These are phyloP conservation scores for Pachycephala philippinensis DNA, from an alignment of 2,113 vertebrate genomes.

Conservation along the genomic window DNA sequence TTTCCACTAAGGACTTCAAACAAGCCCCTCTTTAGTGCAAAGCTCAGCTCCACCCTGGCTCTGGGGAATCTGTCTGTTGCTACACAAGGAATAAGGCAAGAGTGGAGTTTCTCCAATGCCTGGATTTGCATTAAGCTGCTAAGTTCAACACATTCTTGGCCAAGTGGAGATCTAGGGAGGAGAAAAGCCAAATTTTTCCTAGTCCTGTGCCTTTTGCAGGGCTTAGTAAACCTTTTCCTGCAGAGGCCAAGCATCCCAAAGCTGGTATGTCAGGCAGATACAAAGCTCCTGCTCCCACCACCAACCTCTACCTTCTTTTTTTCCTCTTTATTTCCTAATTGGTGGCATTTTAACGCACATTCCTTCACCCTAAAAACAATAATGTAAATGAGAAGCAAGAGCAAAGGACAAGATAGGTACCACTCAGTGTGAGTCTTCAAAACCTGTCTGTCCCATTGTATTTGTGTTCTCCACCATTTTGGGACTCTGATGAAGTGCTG, in stretches of 20 bases:
- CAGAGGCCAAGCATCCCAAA: neutral
- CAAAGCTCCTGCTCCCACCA: neutral
- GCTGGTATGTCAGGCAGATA: neutral
- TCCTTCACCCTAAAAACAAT: neutral
- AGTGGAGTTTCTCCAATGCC: neutral
- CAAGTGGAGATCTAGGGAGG: neutral
- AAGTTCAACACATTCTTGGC: neutral
- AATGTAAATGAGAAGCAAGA: neutral
- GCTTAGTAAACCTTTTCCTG: neutral
- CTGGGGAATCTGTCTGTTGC: neutral
- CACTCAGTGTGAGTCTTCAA: neutral
- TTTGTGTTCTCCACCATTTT: neutral
- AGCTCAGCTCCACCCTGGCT: neutral
- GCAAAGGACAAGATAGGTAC: neutral
- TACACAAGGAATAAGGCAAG: neutral
- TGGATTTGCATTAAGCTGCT: neutral
- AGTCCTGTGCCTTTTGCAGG: neutral
- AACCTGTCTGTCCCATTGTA: accelerated
- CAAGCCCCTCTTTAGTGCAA: neutral
- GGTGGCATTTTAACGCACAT: neutral
- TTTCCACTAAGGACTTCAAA: neutral
- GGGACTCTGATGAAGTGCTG: accelerated
- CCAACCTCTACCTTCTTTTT: neutral
- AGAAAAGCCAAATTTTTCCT: neutral
- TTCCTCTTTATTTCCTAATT: neutral